phyloP scores from a whole-genome alignment of 2,888 invertebrate genomes.

The Drosophila atripex region DNA sequence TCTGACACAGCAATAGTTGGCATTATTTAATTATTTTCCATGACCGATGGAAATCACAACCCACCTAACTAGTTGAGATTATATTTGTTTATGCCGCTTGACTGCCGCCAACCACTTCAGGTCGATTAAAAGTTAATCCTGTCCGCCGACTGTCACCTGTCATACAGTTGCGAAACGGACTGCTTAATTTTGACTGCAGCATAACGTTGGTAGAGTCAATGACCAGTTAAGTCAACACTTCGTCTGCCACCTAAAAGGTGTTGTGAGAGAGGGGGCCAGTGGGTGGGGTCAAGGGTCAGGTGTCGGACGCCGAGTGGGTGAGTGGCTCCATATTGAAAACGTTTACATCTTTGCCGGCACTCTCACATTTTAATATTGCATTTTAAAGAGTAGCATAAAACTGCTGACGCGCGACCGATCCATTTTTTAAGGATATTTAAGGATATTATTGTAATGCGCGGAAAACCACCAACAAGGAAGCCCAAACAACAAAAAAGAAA shows the following conservation, averaged over 20 bases:
- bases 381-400: conserved; percentile 58
- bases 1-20: background rate
- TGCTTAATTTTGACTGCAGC: conserved; percentile 71
- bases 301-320: background rate
- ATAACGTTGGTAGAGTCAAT: conserved; percentile 75
- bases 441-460: conserved; percentile 43
- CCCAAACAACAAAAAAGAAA: conserved; percentile 13
- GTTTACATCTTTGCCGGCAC: conserved; percentile 25
- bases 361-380: conserved; percentile 60
- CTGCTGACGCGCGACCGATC: conserved; percentile 24
- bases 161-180: conserved; percentile 36
- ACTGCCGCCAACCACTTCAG: conserved; percentile 1
- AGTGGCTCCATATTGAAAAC: conserved; percentile 53
- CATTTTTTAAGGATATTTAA: conserved; percentile 53
- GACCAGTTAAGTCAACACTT: conserved; percentile 76
- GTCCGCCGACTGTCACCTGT: conserved; percentile 8
- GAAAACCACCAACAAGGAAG: conserved; percentile 25
- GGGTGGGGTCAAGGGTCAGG: conserved; percentile 12
- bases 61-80: background rate
- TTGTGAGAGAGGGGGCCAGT: background rate
- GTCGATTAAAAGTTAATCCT: conserved; percentile 24
- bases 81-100: background rate
- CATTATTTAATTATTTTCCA: conserved; percentile 7
- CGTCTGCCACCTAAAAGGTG: conserved; percentile 10
- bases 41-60: background rate